Evolutionary conservation across 1,140 invertebrate genomes (phyloP).

Genomic region (Sesamia nonagrioides): DNA sequence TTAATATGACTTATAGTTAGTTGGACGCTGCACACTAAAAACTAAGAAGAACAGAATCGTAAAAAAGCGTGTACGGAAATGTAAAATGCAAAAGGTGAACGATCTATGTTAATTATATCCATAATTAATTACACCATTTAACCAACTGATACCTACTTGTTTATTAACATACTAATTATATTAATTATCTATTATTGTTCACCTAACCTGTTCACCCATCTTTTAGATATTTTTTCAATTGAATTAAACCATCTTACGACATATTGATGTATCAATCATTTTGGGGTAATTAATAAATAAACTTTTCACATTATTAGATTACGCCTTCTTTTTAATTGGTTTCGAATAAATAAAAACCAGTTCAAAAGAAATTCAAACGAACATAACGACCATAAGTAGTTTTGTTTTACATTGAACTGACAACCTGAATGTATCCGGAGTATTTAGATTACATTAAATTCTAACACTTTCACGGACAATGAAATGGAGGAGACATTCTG

Average conservation of each 20-base stretch:
- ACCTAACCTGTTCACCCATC: background rate
- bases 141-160: background rate
- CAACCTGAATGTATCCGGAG: too few relatives aligned
- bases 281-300: background rate
- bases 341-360: background rate
- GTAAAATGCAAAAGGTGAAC: background rate
- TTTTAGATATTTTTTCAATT: background rate
- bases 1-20: too few relatives aligned
- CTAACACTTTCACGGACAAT: too few relatives aligned
- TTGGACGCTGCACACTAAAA: too few relatives aligned
- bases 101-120: background rate
- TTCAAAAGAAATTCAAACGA: too few relatives aligned
- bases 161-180: constrained; percentile 6
- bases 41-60: too few relatives aligned
- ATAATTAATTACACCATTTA: constrained; percentile 9
- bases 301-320: background rate
- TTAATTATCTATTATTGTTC: background rate
- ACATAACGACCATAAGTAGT: too few relatives aligned
- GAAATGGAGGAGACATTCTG: too few relatives aligned
- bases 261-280: background rate
- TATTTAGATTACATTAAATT: too few relatives aligned
- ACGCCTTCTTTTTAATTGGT: background rate
- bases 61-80: too few relatives aligned
- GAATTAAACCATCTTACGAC: background rate
- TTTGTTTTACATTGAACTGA: too few relatives aligned